Percentiles rank a stretch among this genome's conserved stretches.
Evolutionary conservation across 2,113 vertebrate species (phyloP).

Genomic region (Mormyrus lacerda): DNA sequence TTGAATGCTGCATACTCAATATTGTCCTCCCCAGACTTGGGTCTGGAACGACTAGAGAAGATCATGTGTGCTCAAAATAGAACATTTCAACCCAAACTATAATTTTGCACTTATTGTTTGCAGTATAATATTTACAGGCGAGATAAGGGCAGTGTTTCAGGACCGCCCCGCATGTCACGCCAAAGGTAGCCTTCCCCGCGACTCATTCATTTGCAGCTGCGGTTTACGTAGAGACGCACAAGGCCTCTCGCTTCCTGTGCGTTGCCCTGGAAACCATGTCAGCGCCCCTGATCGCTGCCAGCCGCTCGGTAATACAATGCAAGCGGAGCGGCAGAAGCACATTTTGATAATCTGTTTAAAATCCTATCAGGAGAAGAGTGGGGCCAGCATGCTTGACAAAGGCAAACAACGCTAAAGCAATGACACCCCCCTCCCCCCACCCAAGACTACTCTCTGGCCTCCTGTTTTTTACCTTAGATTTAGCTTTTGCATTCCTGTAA

Average conservation of each 20-base stretch:
- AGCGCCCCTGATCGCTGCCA: conserved; percentile 22
- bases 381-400: neutral
- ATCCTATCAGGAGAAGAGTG: conserved; percentile 16
- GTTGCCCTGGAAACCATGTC: conserved; percentile 24
- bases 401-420: conserved; percentile 21
- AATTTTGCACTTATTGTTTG: neutral
- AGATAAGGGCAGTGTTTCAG: neutral
- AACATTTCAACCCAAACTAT: neutral
- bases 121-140: neutral
- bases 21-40: neutral
- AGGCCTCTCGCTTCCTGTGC: conserved; percentile 23
- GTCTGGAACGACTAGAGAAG: neutral
- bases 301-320: conserved; percentile 25
- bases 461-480: neutral
- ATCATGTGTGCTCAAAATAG: neutral
- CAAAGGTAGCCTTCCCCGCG: neutral
- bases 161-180: neutral
- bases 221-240: conserved; percentile 13
- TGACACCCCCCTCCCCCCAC: neutral
- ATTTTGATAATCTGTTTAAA: conserved; percentile 32
- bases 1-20: neutral
- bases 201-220: conserved; percentile 16
- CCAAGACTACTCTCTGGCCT: too few species aligned
- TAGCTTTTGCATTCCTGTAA: neutral
- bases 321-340: conserved; percentile 19